phyloP scores from a whole-genome alignment of 2,113 vertebrate genomes.

The Rana temporaria region DNA sequence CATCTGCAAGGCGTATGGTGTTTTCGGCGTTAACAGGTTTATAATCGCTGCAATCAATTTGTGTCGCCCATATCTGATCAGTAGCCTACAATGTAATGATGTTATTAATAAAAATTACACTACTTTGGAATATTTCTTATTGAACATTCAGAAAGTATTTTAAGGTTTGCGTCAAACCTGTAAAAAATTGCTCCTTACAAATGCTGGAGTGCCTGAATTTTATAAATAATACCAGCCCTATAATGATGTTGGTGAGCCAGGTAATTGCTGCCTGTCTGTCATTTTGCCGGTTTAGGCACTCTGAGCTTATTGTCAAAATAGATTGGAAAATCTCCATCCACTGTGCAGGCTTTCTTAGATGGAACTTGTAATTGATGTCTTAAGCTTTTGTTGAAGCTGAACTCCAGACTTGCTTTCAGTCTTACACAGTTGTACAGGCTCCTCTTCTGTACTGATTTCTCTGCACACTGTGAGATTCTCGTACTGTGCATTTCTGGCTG shows the following conservation, averaged over 20 bases:
- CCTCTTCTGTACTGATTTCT: too few species aligned
- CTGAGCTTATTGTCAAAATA: background rate
- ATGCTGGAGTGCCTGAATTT: background rate
- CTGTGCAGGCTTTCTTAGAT: background rate
- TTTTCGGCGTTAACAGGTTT: conserved; percentile 31
- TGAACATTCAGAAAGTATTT: background rate
- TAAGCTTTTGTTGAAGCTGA: background rate
- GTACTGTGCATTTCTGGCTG: too few species aligned
- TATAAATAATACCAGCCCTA: background rate
- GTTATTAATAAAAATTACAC: conserved; percentile 6
- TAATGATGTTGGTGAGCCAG: background rate
- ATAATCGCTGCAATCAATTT: conserved; percentile 48
- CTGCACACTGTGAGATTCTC: too few species aligned
- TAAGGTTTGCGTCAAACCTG: background rate
- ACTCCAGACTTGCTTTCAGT: too few species aligned
- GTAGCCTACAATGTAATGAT: conserved; percentile 15
- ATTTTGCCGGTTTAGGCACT: background rate
- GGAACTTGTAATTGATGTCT: conserved; percentile 30
- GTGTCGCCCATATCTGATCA: conserved; percentile 27
- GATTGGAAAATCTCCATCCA: background rate
- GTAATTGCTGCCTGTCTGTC: conserved; percentile 11
- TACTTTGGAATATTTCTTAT: background rate
- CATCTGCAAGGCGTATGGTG: conserved; percentile 45
- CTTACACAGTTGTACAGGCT: too few species aligned
- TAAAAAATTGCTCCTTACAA: background rate